A percentile compares a stretch with the other conserved stretches of the same genome.
Conservation (phyloP, 2,113 vertebrate genomes). For the Columbina picui region DNA sequence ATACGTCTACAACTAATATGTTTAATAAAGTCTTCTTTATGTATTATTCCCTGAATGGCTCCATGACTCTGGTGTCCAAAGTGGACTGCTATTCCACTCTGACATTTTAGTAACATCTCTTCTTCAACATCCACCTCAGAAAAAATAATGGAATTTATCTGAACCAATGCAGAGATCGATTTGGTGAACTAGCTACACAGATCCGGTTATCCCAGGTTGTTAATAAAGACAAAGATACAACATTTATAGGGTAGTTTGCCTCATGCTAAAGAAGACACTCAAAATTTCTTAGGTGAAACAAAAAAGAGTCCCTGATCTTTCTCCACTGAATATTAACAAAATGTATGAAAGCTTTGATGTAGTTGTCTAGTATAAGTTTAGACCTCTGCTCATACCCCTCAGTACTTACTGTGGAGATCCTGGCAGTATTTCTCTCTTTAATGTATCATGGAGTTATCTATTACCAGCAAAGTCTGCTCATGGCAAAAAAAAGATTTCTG, state of each 20-base stretch:
- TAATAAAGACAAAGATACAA: neutral
- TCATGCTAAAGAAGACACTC: neutral
- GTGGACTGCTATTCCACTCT: neutral
- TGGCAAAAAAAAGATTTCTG: neutral
- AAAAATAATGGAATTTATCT: neutral
- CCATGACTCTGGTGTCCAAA: neutral
- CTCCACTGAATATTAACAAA: neutral
- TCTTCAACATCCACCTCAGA: neutral
- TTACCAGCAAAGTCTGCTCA: neutral
- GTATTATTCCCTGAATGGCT: neutral
- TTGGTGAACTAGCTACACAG: neutral
- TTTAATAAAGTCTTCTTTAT: neutral
- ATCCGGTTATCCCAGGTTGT: neutral
- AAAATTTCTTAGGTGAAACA: neutral
- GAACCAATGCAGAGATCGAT: neutral
- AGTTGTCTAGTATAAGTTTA: neutral
- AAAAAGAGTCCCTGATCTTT: neutral
- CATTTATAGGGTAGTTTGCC: neutral
- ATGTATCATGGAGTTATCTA: neutral
- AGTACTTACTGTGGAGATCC: accelerated
- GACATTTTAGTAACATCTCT: neutral
- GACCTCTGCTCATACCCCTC: neutral
- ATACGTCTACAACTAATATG: neutral
- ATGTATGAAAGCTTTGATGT: neutral
- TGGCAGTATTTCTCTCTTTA: neutral